Conservation (phyloP, 2,797 vertebrate species). For the Cossypha caffra region DNA sequence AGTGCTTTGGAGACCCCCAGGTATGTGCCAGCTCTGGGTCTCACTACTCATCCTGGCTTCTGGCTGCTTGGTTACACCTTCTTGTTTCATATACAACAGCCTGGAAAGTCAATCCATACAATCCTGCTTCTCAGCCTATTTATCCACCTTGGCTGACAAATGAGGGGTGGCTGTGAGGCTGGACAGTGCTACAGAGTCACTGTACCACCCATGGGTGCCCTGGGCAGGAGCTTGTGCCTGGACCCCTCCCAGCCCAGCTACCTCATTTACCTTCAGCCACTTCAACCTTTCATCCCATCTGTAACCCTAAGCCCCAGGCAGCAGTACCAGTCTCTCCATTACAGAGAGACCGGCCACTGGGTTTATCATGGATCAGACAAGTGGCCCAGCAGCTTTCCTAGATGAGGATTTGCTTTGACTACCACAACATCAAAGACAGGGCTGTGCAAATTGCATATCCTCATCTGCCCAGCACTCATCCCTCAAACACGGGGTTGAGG, state of each 20-base stretch:
- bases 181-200: neutral
- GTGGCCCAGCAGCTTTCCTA: neutral
- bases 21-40: neutral
- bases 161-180: neutral
- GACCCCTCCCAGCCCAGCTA: neutral
- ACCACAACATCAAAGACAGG: conserved; percentile 13
- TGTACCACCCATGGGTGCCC: neutral
- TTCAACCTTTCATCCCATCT: neutral
- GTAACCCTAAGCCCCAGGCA: neutral
- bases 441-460: neutral
- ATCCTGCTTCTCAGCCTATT: neutral
- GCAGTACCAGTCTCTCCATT: neutral
- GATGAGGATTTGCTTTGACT: conserved; percentile 23
- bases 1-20: neutral
- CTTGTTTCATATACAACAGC: neutral
- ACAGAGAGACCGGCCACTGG: neutral
- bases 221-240: neutral
- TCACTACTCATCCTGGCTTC: neutral
- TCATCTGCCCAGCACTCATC: neutral
- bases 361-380: conserved; percentile 30
- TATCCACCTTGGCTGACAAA: neutral
- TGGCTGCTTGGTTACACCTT: neutral
- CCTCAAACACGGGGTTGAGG: neutral
- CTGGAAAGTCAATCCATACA: neutral
- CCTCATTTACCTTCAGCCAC: conserved; percentile 13